Evolutionary conservation across 2,888 invertebrate genomes (phyloP).

Genomic region (Dicycla oo): DNA sequence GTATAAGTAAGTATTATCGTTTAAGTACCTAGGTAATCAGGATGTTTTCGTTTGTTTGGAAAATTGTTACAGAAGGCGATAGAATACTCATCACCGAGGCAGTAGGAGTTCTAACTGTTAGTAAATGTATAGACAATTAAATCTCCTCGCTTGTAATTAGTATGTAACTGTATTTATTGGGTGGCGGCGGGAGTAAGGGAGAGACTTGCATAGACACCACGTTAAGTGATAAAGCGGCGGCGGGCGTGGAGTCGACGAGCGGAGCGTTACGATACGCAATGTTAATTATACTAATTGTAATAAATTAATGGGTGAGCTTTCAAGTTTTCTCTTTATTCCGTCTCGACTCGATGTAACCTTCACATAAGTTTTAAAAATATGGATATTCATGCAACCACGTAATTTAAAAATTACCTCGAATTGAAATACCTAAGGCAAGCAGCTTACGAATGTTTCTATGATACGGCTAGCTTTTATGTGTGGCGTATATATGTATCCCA

Average conservation of each 20-base stretch:
- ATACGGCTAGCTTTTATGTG: constrained; percentile 35
- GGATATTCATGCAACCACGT: constrained; percentile 63
- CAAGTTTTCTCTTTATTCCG: constrained; percentile 73
- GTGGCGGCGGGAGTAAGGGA: constrained; percentile 63
- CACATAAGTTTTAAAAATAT: constrained; percentile 68
- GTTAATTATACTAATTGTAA: constrained; percentile 86
- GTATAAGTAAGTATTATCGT: constrained; percentile 59
- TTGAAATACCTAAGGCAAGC: constrained; percentile 57
- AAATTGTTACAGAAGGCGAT: constrained; percentile 39
- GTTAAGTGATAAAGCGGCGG: constrained; percentile 60
- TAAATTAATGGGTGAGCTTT: constrained; percentile 79
- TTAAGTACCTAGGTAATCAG: constrained; percentile 64
- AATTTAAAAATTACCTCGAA: constrained; percentile 57
- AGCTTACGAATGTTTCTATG: constrained; percentile 44
- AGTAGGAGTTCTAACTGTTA: constrained; percentile 50
- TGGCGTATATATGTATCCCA: constrained; percentile 20
- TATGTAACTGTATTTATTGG: constrained; percentile 70
- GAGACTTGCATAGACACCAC: constrained; percentile 55
- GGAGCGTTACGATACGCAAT: constrained; percentile 79
- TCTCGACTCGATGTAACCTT: constrained; percentile 67
- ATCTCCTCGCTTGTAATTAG: constrained; percentile 70
- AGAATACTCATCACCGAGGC: constrained; percentile 62
- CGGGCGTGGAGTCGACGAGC: constrained; percentile 70
- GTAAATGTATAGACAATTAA: constrained; percentile 66
- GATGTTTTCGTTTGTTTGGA: constrained; percentile 61